These are phyloP conservation scores for Protula sp. DNA, from an alignment of 2,888 invertebrate genomes.

Conservation along the genomic window DNA sequence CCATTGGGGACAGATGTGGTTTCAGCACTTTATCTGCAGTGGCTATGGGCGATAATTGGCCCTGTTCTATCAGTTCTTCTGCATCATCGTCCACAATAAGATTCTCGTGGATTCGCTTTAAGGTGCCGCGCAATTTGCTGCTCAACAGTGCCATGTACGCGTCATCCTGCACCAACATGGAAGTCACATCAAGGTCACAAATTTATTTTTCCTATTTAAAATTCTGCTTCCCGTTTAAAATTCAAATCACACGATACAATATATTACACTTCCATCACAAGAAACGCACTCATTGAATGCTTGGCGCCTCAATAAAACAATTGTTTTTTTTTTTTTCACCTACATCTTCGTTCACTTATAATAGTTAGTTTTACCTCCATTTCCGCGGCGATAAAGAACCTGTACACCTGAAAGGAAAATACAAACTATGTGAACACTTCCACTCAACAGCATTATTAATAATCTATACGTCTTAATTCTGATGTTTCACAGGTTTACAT, in stretches of 20 bases:
- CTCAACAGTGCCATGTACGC: constrained; percentile 58
- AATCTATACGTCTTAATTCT: too few relatives aligned
- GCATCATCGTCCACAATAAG: constrained; percentile 56
- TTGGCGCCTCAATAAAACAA: too few relatives aligned
- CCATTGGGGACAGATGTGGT: constrained; percentile 63
- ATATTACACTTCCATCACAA: too few relatives aligned
- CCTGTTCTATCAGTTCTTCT: constrained; percentile 13
- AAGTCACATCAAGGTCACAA: too few relatives aligned
- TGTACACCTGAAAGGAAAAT: constrained; percentile 61
- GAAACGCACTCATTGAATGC: too few relatives aligned
- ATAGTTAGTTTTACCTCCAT: constrained; percentile 45
- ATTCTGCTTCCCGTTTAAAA: too few relatives aligned
- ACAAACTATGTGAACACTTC: too few relatives aligned
- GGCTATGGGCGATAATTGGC: background rate
- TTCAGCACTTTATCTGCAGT: constrained; percentile 54
- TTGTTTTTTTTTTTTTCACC: background rate
- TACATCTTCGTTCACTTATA: too few relatives aligned
- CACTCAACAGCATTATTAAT: too few relatives aligned
- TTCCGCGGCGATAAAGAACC: constrained; percentile 67
- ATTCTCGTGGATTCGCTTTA: constrained; percentile 72
- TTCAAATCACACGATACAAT: too few relatives aligned
- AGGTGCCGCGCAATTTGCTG: constrained; percentile 66
- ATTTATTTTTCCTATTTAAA: too few relatives aligned
- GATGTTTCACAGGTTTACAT: too few relatives aligned
- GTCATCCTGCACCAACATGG: constrained; percentile 12